Evolutionary conservation across 1,140 invertebrate genomes (phyloP).

Genomic region (Meloidogyne floridensis): DNA sequence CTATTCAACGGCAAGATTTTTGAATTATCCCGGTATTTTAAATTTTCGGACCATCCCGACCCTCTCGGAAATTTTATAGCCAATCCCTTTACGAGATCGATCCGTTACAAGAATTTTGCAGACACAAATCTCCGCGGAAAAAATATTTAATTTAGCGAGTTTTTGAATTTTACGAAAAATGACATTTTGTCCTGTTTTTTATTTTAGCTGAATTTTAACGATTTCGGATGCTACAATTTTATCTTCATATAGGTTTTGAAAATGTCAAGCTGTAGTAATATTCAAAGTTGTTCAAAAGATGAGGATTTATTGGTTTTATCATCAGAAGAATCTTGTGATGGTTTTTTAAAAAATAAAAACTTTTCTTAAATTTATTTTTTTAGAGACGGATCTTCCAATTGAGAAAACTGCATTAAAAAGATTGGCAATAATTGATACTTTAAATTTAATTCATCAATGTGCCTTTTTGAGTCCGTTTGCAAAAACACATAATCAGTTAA

Average conservation of each 20-base stretch:
- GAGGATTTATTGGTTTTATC: slow-evolving; percentile 26
- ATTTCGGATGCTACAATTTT: too few species aligned
- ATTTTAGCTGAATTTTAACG: too few species aligned
- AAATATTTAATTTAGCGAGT: too few species aligned
- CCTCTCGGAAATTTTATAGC: too few species aligned
- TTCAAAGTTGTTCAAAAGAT: slow-evolving; percentile 13
- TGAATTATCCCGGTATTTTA: too few species aligned
- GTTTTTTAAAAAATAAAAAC: slow-evolving; percentile 4
- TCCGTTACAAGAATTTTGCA: too few species aligned
- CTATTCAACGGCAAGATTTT: too few species aligned
- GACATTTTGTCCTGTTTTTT: too few species aligned
- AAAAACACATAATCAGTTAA: slow-evolving; percentile 20
- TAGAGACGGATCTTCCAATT: neutral
- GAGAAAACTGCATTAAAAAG: slow-evolving; percentile 18
- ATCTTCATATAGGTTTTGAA: neutral
- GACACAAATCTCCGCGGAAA: too few species aligned
- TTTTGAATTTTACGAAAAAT: too few species aligned
- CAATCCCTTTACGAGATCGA: too few species aligned
- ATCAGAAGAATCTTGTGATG: slow-evolving; percentile 21
- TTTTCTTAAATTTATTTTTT: slow-evolving; percentile 4
- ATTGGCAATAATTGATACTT: slow-evolving; percentile 28
- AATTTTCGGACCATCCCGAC: too few species aligned
- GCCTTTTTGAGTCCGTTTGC: neutral
- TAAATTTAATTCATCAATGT: slow-evolving; percentile 20
- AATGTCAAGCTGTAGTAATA: neutral